phyloP scores from a whole-genome alignment of 92 coral and sea anemone species.

The Heteractis magnifica region DNA sequence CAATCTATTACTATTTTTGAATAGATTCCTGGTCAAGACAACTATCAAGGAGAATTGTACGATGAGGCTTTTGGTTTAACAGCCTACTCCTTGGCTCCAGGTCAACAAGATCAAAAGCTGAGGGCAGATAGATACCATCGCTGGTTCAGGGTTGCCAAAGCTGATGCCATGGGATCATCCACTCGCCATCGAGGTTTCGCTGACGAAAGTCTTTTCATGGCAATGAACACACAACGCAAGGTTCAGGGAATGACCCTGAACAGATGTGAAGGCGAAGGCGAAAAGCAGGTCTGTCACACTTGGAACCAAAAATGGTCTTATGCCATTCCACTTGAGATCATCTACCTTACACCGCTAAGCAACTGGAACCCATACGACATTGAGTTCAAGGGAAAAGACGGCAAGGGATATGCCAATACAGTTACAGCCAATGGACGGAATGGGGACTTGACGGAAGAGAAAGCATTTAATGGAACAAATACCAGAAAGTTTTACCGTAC shows the following conservation, averaged over 20 bases:
- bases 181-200: conserved; percentile 64
- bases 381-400: conserved; percentile 70
- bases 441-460: conserved; percentile 40
- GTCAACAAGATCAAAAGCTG: conserved; percentile 23
- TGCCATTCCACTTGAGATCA: conserved; percentile 91
- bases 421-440: conserved; percentile 62
- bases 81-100: conserved; percentile 54
- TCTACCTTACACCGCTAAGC: conserved; percentile 82
- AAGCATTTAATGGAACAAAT: conserved; percentile 63
- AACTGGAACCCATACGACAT: conserved; percentile 86
- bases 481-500: conserved; percentile 56
- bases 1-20: neutral
- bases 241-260: conserved; percentile 59
- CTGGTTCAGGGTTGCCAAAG: conserved; percentile 40
- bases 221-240: conserved; percentile 65
- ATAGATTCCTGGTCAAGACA: conserved; percentile 57
- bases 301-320: conserved; percentile 74
- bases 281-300: conserved; percentile 30
- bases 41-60: conserved; percentile 33
- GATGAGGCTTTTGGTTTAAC: conserved; percentile 27
- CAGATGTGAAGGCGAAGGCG: neutral
- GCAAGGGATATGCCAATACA: conserved; percentile 49
- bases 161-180: conserved; percentile 63
- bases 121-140: conserved; percentile 65
- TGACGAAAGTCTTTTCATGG: conserved; percentile 68